phyloP scores from a whole-genome alignment of 1,140 invertebrate genomes.

The Aphis craccivora region DNA sequence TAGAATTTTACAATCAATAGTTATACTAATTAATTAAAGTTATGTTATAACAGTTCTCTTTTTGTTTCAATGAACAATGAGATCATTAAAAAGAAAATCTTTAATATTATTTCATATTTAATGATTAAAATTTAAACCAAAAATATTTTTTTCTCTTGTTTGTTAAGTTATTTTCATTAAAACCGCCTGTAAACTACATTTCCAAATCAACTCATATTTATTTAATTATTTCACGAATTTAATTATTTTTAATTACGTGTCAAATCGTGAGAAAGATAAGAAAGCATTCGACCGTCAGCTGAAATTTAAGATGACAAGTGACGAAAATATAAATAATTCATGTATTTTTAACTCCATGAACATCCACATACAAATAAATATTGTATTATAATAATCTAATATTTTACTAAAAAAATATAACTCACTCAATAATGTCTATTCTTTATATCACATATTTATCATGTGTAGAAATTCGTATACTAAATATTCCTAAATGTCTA shows the following conservation, averaged over 20 bases:
- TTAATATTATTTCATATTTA: slow-evolving; percentile 7
- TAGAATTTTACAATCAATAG: neutral
- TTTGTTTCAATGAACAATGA: neutral
- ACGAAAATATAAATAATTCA: slow-evolving; percentile 11
- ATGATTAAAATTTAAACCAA: neutral
- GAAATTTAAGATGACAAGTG: neutral
- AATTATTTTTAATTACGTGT: slow-evolving; percentile 5
- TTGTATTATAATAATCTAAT: neutral
- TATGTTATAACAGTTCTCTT: neutral
- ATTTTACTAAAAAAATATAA: neutral
- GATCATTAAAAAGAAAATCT: neutral
- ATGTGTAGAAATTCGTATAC: neutral
- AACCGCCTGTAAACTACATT: neutral
- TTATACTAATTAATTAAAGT: neutral
- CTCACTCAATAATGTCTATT: neutral
- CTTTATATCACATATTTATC: neutral
- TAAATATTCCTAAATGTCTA: neutral
- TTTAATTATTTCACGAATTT: slow-evolving; percentile 3
- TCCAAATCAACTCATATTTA: neutral
- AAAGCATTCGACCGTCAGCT: neutral
- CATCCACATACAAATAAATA: neutral
- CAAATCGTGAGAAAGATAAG: neutral
- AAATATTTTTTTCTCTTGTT: neutral
- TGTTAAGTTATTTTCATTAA: neutral
- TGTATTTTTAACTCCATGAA: neutral